Conservation (phyloP, 2,888 invertebrate genomes). For the Dendrolimus pini region DNA sequence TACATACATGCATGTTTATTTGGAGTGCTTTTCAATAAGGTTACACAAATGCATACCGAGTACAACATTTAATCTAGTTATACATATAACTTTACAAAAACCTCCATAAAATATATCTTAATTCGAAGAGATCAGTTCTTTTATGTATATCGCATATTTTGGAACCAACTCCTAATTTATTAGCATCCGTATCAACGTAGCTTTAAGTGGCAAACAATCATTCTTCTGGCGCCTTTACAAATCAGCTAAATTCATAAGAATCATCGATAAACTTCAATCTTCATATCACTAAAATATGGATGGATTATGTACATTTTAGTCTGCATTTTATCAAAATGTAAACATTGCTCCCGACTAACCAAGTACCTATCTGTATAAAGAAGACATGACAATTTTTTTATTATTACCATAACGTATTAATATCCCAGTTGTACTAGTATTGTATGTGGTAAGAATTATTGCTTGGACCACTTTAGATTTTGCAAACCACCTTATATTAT, state of each 20-base stretch:
- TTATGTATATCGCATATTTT: too few relatives aligned
- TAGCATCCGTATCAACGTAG: constrained; percentile 3
- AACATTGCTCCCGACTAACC: not conserved
- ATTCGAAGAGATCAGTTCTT: too few relatives aligned
- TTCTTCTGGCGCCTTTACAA: constrained; percentile 34
- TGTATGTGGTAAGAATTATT: too few relatives aligned
- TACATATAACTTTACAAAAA: too few relatives aligned
- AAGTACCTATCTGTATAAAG: not conserved
- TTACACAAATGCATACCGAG: too few relatives aligned
- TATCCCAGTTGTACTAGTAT: not conserved
- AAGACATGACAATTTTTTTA: not conserved
- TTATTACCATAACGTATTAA: not conserved
- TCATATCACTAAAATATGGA: not conserved
- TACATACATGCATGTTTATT: too few relatives aligned
- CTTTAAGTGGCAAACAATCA: constrained; percentile 13
- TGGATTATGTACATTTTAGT: not conserved
- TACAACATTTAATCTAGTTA: too few relatives aligned
- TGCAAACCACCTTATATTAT: too few relatives aligned
- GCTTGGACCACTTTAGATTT: too few relatives aligned
- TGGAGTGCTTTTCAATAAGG: too few relatives aligned
- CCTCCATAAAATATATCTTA: too few relatives aligned
- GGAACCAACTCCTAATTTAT: too few relatives aligned
- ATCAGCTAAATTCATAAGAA: constrained; percentile 24
- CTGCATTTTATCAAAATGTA: not conserved
- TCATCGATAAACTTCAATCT: not conserved